Base-by-base conservation (phyloP, 2,888 invertebrate genomes). In the Spisula solida region DNA sequence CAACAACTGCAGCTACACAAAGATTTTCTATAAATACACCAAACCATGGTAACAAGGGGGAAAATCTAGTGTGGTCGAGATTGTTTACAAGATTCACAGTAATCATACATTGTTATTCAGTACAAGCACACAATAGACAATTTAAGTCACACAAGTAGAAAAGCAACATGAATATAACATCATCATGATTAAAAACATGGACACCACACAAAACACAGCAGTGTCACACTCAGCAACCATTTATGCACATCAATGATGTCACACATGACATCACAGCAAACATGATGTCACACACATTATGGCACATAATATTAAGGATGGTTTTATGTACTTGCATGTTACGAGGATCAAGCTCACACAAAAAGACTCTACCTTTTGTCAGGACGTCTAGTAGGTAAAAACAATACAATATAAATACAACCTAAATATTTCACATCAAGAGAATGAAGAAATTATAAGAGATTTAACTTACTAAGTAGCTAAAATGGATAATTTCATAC, bases 291-390 rank as follows among this genome's bases (percentile, higher is more conserved):
- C n/a, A n/a, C 56, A 56, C 56, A 56, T n/a, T 6, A 56, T 20
- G 56, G 6, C 20, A 20, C 18, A 56, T 6, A 10, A 51, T 51
- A 41, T 41, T 41, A 41, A 16, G 51, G 51, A 51, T 66, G 60
- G 25, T 66, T 66, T 66, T 25, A 25, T 25, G 12, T 25, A 25
- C 12, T 25, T 25, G 60, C 18, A 60, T 60, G 20, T n/a, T 60
- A 60, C 16, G 60, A 20, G 75, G 34, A 14, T 75, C 75, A 29
- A 81, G 48, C 81, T 60, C 2, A 29, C 86, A 80, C 75, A 75
- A 34, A 31, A 31, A 25, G 18, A 75, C 29, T 75, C 31, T 92
- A 92, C 92, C 92, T 92, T 82, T 91, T 91, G 29, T 92, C 92
- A 84, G 92, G 92, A 66, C 86, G 88, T 87, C 92, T 92, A 85